phyloP scores from a whole-genome alignment of 2,888 invertebrate species.

The Aspidiotus rigidus region DNA sequence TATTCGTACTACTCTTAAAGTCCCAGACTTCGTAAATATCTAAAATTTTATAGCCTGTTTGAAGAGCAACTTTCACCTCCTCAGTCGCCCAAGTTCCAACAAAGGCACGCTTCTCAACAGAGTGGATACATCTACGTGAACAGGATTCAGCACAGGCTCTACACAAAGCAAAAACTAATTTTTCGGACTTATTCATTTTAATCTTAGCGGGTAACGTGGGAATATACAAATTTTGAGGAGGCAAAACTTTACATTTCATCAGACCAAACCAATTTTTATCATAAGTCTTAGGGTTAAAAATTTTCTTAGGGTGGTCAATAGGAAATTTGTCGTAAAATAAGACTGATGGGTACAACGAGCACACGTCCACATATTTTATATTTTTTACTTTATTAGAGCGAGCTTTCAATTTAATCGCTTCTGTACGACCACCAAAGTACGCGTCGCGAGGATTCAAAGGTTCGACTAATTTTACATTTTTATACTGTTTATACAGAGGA shows the following conservation, averaged over 20 bases:
- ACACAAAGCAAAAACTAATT: constrained; percentile 10
- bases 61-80: not conserved
- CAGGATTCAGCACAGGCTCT: not conserved
- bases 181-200: not conserved
- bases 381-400: not conserved
- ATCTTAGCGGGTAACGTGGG: not conserved
- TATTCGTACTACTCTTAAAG: not conserved
- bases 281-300: not conserved
- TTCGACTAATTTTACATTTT: constrained; percentile 20
- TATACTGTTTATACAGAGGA: constrained; percentile 3
- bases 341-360: not conserved
- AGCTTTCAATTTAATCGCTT: constrained; percentile 36
- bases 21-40: constrained; percentile 11
- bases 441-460: constrained; percentile 36
- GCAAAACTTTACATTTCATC: not conserved
- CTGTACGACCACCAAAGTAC: constrained; percentile 38
- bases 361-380: constrained; percentile 25
- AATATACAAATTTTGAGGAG: not conserved
- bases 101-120: not conserved
- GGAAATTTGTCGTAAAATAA: not conserved
- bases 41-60: not conserved
- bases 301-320: not conserved
- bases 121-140: not conserved
- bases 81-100: not conserved
- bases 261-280: not conserved